These are phyloP conservation scores for Cuculus canorus DNA, from an alignment of 2,797 vertebrate species.

Conservation along the genomic window DNA sequence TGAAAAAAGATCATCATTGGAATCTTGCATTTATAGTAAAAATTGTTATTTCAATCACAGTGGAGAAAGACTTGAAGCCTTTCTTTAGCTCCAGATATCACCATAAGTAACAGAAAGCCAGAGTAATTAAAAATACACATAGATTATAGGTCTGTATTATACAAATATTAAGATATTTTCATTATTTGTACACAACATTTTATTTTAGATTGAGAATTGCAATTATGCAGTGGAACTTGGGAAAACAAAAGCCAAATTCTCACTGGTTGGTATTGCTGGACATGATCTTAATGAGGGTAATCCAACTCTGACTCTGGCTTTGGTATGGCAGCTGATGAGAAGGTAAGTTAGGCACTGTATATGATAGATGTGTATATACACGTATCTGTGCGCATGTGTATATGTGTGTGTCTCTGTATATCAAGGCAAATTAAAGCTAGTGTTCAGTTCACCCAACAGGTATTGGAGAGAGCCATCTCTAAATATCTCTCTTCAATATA, in stretches of 20 bases:
- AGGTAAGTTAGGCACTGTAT: slow-evolving; percentile 78
- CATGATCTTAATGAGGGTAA: slow-evolving; percentile 92
- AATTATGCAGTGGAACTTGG: slow-evolving; percentile 96
- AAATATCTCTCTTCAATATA: not conserved
- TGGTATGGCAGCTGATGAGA: slow-evolving; percentile 98
- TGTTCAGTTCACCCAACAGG: not conserved
- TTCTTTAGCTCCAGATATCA: not conserved
- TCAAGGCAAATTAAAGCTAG: not conserved
- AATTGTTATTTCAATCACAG: not conserved
- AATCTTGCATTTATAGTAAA: not conserved
- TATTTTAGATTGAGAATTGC: slow-evolving; percentile 93
- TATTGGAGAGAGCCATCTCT: not conserved
- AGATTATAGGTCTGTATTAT: not conserved
- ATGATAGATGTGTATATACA: rapidly evolving
- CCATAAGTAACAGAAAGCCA: not conserved
- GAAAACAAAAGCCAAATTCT: slow-evolving; percentile 88
- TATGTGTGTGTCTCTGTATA: not conserved
- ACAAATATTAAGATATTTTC: not conserved
- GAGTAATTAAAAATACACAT: not conserved
- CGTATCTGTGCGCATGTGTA: not conserved
- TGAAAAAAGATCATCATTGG: not conserved
- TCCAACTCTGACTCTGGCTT: slow-evolving; percentile 87
- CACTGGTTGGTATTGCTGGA: slow-evolving; percentile 94
- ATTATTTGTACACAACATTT: not conserved
- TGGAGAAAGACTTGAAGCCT: not conserved